Evolutionary conservation across 1,140 invertebrate genomes (phyloP).

Genomic region (Asbolus verrucosus): DNA sequence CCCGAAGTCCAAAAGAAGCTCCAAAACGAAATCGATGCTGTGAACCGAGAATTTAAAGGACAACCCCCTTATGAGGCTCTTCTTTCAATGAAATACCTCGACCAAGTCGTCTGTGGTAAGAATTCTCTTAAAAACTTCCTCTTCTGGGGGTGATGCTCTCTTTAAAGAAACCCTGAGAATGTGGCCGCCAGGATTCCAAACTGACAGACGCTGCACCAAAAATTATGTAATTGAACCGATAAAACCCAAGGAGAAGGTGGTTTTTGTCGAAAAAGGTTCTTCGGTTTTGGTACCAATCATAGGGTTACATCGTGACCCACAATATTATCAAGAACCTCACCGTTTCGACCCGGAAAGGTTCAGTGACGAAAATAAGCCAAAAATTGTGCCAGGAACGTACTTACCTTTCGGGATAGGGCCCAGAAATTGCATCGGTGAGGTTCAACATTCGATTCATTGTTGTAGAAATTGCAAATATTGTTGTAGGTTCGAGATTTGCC

Average conservation of each 20-base stretch:
- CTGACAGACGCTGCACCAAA: slow-evolving; percentile 68
- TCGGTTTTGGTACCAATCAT: slow-evolving; percentile 69
- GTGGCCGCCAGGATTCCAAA: slow-evolving; percentile 67
- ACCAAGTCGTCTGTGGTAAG: slow-evolving; percentile 51
- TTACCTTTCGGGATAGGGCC: slow-evolving; percentile 76
- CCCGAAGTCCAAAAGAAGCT: slow-evolving; percentile 72
- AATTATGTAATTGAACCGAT: slow-evolving; percentile 63
- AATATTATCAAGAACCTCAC: slow-evolving; percentile 70
- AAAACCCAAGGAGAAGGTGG: slow-evolving; percentile 45
- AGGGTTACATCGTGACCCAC: slow-evolving; percentile 68
- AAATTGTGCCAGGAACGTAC: slow-evolving; percentile 59
- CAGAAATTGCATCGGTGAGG: slow-evolving; percentile 67
- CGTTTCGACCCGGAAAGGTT: slow-evolving; percentile 74
- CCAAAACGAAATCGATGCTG: slow-evolving; percentile 69
- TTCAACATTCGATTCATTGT: background rate
- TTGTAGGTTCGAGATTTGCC: slow-evolving; percentile 9
- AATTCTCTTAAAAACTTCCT: background rate
- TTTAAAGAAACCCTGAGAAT: slow-evolving; percentile 70
- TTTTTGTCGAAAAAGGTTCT: slow-evolving; percentile 65
- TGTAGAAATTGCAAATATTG: background rate
- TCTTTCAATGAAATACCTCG: slow-evolving; percentile 61
- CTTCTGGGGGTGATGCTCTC: slow-evolving; percentile 10
- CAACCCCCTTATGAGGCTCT: slow-evolving; percentile 58
- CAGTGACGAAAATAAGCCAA: slow-evolving; percentile 64
- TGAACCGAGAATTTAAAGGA: slow-evolving; percentile 55